phyloP scores from a whole-genome alignment of 2,888 invertebrate genomes.

The Ophion ventricosus region DNA sequence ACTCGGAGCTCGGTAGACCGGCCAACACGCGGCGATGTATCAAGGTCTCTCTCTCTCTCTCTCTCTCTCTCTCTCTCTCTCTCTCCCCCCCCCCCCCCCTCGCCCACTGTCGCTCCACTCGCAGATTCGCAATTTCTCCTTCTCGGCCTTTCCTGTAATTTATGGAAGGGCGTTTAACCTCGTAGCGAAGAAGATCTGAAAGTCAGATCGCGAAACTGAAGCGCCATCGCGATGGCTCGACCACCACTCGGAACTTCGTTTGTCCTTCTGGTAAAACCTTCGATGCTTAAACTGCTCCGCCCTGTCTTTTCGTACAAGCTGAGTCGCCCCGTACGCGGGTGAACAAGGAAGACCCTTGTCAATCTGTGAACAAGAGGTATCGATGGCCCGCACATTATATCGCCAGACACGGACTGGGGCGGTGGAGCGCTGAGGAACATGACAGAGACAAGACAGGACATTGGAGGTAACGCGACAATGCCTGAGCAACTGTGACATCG shows the following conservation, averaged over 20 bases:
- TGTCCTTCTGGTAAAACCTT: constrained; percentile 12
- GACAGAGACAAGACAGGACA: not conserved
- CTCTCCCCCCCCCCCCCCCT: constrained; percentile 15
- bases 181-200: constrained; percentile 75
- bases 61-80: constrained; percentile 9
- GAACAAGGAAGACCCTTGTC: constrained; percentile 18
- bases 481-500: not conserved
- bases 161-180: constrained; percentile 78
- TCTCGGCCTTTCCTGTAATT: constrained; percentile 73
- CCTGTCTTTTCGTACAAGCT: constrained; percentile 30
- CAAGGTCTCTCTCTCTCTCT: constrained; percentile 66
- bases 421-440: not conserved
- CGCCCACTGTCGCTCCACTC: not conserved
- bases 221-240: constrained; percentile 17
- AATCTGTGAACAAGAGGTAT: constrained; percentile 5
- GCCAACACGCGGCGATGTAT: constrained; percentile 76
- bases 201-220: constrained; percentile 76
- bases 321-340: constrained; percentile 7
- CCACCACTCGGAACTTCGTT: constrained; percentile 27
- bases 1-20: constrained; percentile 74
- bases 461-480: not conserved
- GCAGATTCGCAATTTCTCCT: constrained; percentile 16
- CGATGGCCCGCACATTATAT: not conserved
- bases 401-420: not conserved
- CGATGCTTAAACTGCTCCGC: constrained; percentile 7